Evolutionary conservation across 2,113 vertebrate genomes (phyloP).

Genomic region (Taxidea taxus): DNA sequence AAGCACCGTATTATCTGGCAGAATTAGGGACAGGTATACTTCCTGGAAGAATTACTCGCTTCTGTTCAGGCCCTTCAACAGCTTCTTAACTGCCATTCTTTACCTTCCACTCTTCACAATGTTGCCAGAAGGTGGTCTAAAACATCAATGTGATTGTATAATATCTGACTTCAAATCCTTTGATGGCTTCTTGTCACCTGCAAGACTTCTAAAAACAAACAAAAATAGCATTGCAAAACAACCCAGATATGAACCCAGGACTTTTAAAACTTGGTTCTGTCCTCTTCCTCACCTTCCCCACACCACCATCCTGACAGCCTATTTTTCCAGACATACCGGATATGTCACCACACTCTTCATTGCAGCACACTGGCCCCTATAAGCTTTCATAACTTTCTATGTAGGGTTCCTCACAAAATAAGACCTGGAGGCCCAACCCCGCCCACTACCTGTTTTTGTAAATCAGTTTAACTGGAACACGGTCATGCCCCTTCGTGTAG

Average conservation of each 20-base stretch:
- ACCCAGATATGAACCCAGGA: background rate
- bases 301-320: background rate
- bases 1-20: background rate
- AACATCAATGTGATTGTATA: background rate
- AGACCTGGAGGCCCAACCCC: background rate
- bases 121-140: background rate
- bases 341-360: background rate
- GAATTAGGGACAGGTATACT: background rate
- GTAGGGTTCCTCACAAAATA: background rate
- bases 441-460: background rate
- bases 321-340: background rate
- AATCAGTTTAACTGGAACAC: background rate
- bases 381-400: background rate
- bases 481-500: background rate
- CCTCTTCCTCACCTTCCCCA: background rate
- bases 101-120: background rate
- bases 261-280: background rate
- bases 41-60: background rate
- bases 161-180: background rate
- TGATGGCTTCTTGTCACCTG: background rate
- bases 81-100: background rate
- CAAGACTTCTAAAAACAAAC: background rate
- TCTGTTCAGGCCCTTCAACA: background rate
- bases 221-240: background rate
- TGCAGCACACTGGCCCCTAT: background rate